Conservation (phyloP, 2,797 vertebrate genomes). For the Muraenolepis orangiensis region DNA sequence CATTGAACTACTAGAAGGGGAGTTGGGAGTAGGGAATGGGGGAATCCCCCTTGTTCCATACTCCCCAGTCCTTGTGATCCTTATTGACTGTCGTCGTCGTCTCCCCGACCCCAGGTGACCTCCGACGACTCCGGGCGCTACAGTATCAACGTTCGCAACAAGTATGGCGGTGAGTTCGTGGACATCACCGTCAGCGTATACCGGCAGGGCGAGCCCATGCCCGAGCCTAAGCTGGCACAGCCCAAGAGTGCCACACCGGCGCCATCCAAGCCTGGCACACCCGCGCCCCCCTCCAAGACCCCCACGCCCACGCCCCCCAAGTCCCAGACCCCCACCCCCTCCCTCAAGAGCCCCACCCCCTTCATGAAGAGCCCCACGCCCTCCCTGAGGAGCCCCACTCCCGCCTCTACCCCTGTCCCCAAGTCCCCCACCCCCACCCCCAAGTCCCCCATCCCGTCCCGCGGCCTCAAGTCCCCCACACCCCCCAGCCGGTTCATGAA, state of each 20-base stretch:
- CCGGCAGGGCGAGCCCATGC: slow-evolving; percentile 85
- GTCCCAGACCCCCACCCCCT: slow-evolving; percentile 41
- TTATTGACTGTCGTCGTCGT: background rate
- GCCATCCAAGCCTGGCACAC: slow-evolving; percentile 39
- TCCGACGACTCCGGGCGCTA: slow-evolving; percentile 96
- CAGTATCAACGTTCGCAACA: slow-evolving; percentile 95
- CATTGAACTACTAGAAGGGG: too few relatives aligned
- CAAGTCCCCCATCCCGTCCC: slow-evolving; percentile 15
- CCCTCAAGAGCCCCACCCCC: slow-evolving; percentile 48
- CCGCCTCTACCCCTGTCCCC: slow-evolving; percentile 16
- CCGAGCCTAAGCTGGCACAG: slow-evolving; percentile 76
- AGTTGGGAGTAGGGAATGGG: too few relatives aligned
- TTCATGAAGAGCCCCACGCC: slow-evolving; percentile 54
- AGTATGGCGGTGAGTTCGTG: slow-evolving; percentile 94
- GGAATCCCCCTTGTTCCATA: too few relatives aligned
- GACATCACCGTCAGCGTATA: slow-evolving; percentile 97
- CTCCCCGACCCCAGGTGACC: slow-evolving; percentile 63
- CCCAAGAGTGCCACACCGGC: slow-evolving; percentile 45
- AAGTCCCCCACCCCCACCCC: slow-evolving; percentile 8
- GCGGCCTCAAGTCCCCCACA: slow-evolving; percentile 50
- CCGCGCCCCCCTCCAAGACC: slow-evolving; percentile 55
- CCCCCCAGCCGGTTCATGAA: slow-evolving; percentile 52
- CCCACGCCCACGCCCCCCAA: slow-evolving; percentile 48
- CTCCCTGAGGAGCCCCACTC: slow-evolving; percentile 58
- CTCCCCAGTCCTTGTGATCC: background rate